Base-by-base conservation (phyloP, 2,888 invertebrate genomes). In the Julus scandinavius region DNA sequence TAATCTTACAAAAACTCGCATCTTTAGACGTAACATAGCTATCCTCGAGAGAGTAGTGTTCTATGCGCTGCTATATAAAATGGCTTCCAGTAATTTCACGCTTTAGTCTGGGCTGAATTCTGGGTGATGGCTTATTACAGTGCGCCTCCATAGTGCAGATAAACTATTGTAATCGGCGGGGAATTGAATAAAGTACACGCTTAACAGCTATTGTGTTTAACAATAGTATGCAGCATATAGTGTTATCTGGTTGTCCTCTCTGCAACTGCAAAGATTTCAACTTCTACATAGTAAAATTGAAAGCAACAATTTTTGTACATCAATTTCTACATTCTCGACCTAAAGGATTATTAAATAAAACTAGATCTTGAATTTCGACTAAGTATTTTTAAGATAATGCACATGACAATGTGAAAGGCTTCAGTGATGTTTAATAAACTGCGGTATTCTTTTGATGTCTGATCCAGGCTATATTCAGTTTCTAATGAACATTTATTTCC, bases 91-190 rank as follows among this genome's bases (percentile, higher is more conserved):
- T 80, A 38, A 80, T 80, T 80, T 38, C 29, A 38, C 38, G 80
- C 80, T 80, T 38, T 80, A 38, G 80, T 38, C 11, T 80, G 9
- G 29, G 38, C 38, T 13, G 38, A 80, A 80, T 38, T 80, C 1
- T 80, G 80, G 80, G 80, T 38, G 80, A 80, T 80, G 80, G 29
- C 80, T 80, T 80, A 50, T 50, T 29, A 9, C 72, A 72, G 20
- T 9, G 72, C 80, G 38, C 7, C 38, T 80, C 80, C 7, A 29
- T 0, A 38, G 38, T 38, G 38, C 13, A 13, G 29, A 2, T 1
- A 38, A 29, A 38, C 80, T 13, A 80, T 38, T 7, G 20, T 80
- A 6, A 72, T 72, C 29, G 72, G 20, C n/a, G 7, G 20, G 4
- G 29, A 29, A 72, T 72, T 72, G 72, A 72, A 72, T 72, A 29